These are phyloP conservation scores for Drosophila neonasuta DNA, from an alignment of 2,888 invertebrate genomes.

Conservation along the genomic window DNA sequence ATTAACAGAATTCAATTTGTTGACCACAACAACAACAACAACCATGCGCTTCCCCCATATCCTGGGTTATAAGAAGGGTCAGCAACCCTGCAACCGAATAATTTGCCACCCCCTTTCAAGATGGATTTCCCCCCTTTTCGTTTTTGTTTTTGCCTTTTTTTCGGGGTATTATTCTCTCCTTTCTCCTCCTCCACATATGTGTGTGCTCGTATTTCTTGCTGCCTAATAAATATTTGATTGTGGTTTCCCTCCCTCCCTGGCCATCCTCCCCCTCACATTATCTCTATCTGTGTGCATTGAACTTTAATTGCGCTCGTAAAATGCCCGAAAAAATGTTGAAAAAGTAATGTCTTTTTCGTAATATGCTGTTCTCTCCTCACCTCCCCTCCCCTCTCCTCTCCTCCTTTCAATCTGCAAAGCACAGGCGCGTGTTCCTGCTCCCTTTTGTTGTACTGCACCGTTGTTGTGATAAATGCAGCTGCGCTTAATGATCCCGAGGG, in stretches of 20 bases:
- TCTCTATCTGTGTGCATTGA: constrained; percentile 48
- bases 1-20: constrained; percentile 30
- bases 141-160: no score
- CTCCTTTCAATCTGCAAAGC: constrained; percentile 1
- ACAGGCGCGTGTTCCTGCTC: constrained; percentile 24
- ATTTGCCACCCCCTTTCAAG: constrained; percentile 15
- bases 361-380: constrained; percentile 21
- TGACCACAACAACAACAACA: constrained; percentile 20
- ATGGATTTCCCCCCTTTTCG: background rate
- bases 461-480: constrained; percentile 45
- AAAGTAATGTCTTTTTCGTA: constrained; percentile 1
- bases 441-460: constrained; percentile 8
- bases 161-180: no score
- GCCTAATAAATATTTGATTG: constrained; percentile 53
- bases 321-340: constrained; percentile 28
- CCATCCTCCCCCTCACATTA: background rate
- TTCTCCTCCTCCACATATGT: background rate
- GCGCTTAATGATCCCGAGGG: constrained; percentile 38
- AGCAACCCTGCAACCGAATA: constrained; percentile 34
- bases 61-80: constrained; percentile 12
- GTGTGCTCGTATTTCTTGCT: constrained; percentile 5
- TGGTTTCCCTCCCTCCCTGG: constrained; percentile 8
- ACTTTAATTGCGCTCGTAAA: constrained; percentile 65
- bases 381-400: background rate
- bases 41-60: background rate